A percentile compares a stretch with the other conserved stretches of the same genome.
Conservation (phyloP, 2,797 vertebrate species). For the Pyrocephalus nanus region DNA sequence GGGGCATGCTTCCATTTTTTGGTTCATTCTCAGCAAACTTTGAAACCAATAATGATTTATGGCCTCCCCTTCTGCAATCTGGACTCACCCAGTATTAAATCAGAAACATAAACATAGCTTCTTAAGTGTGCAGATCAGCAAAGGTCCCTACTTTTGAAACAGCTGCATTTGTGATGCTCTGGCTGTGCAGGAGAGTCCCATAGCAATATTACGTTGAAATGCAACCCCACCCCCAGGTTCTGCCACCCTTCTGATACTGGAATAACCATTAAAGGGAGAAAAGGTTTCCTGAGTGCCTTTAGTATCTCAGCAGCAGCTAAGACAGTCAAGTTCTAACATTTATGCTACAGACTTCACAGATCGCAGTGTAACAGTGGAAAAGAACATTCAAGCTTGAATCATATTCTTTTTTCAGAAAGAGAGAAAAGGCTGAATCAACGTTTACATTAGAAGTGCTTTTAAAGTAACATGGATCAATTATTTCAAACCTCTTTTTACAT, state of each 20-base stretch:
- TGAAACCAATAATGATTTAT: not conserved
- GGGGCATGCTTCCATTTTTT: not conserved
- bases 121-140: not conserved
- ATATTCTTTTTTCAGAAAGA: not conserved
- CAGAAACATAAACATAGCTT: not conserved
- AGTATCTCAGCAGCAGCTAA: not conserved
- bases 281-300: not conserved
- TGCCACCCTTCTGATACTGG: not conserved
- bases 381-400: not conserved
- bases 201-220: not conserved
- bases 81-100: not conserved
- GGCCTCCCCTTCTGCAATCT: not conserved
- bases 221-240: accelerated
- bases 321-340: not conserved
- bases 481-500: not conserved
- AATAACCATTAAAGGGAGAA: not conserved
- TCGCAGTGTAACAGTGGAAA: not conserved
- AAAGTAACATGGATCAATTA: not conserved
- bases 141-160: not conserved
- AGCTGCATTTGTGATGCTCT: not conserved
- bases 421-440: not conserved
- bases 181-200: accelerated
- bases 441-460: not conserved
- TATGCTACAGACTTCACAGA: not conserved
- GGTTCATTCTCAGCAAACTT: not conserved